These are phyloP conservation scores for Parnassius apollo DNA, from an alignment of 2,888 invertebrate species.

Conservation along the genomic window DNA sequence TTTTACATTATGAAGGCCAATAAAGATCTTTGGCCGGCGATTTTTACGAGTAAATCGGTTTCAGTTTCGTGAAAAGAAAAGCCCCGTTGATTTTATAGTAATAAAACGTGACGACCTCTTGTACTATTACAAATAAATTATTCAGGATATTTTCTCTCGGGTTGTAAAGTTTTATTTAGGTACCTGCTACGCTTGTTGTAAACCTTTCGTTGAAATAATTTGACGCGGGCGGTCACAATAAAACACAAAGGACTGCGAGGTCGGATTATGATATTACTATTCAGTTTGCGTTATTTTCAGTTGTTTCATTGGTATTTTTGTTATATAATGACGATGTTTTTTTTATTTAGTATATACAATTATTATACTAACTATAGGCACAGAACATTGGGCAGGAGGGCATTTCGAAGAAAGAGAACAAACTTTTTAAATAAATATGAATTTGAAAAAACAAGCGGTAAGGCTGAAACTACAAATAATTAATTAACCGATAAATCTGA, in stretches of 20 bases:
- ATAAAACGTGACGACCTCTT: slow-evolving; percentile 24
- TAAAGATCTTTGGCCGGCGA: too few species aligned
- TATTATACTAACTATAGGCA: too few species aligned
- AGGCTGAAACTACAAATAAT: too few species aligned
- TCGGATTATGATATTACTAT: neutral
- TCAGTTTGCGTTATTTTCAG: neutral
- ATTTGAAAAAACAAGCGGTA: too few species aligned
- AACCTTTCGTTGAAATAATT: slow-evolving; percentile 33
- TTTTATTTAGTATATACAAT: too few species aligned
- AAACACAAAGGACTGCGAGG: slow-evolving; percentile 19
- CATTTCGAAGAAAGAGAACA: too few species aligned
- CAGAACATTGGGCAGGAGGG: too few species aligned
- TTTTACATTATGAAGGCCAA: too few species aligned
- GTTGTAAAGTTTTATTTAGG: slow-evolving; percentile 29
- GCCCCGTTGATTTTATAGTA: slow-evolving; percentile 20
- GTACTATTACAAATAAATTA: slow-evolving; percentile 27
- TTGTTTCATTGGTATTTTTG: too few species aligned
- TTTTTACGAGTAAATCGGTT: neutral
- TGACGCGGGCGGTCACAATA: slow-evolving; percentile 32
- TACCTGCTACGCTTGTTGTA: slow-evolving; percentile 25
- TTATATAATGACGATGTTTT: too few species aligned
- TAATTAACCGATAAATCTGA: too few species aligned
- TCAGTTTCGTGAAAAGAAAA: slow-evolving; percentile 11
- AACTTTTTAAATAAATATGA: too few species aligned
- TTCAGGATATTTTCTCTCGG: slow-evolving; percentile 24